Base-by-base conservation (phyloP, 2,113 vertebrate species). In the Castor canadensis region DNA sequence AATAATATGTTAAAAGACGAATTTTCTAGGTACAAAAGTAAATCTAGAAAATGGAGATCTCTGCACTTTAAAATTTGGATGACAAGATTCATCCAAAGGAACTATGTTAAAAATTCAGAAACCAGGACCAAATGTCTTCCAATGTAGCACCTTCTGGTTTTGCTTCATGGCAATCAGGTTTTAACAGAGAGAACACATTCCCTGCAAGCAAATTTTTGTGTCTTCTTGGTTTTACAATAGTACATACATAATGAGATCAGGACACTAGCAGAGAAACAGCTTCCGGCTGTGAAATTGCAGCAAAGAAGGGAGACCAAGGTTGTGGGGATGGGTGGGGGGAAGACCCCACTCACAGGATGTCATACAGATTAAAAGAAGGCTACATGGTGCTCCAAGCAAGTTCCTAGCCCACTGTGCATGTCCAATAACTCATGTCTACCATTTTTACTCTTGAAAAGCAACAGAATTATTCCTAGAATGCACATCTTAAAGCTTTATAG, bases 371-470 rank as follows among this genome's bases (percentile, higher is more conserved):
- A 56, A 38, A 45, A 49, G 38, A 56, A 54, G 80, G 77, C 72
- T 82, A 26, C 26, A 66, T 11, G 43, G 73, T 69, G 13, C 58
- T 80, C 75, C 19, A 30, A 93, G 26, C 26, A 66, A 69, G 90
- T 20, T 35, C 67, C 75, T 16, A 24, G 22, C 40, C 45, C 60
- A 40, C 1, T 19, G 30, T 3, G 45, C 93, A 75, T 8, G 45
- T 71, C 94, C 60, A 45, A 64, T 12, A 22, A 64, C 40, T 72
- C 26, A 2, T 17, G 35, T 49, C 90, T 69, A 40, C 60, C 95
- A 69, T 91, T 95, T 12, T 79, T 71, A 83, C 72, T 90, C 93
- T 71, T 93, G 62, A 93, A 97, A 88, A 92, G 88, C 64, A 64
- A 73, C 16, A 45, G 45, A 92, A 73, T 87, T 73, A 64, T 90